These are phyloP conservation scores for Enoplosus armatus DNA, from an alignment of 2,797 vertebrate species.

Conservation along the genomic window DNA sequence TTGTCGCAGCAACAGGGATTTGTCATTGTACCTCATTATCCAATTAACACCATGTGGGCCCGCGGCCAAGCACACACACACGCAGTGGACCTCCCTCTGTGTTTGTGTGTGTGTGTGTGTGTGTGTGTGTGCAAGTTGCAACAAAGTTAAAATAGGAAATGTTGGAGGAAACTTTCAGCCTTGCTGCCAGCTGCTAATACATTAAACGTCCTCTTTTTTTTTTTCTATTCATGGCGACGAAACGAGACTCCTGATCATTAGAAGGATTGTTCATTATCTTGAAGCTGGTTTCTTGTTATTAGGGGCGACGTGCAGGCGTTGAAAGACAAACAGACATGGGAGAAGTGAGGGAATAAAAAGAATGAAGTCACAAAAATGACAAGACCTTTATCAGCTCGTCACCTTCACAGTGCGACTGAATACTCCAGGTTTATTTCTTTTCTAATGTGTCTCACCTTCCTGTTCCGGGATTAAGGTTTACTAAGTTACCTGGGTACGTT, in stretches of 20 bases:
- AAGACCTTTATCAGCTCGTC: constrained; percentile 65
- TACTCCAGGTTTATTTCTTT: not conserved
- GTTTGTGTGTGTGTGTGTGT: constrained; percentile 17
- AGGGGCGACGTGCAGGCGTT: not conserved
- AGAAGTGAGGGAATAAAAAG: constrained; percentile 79
- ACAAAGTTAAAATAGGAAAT: constrained; percentile 69
- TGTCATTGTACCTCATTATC: constrained; percentile 99
- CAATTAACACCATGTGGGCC: constrained; percentile 92
- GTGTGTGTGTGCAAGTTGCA: constrained; percentile 47
- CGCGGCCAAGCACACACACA: constrained; percentile 69
- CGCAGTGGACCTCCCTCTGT: constrained; percentile 21
- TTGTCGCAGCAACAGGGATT: constrained; percentile 98
- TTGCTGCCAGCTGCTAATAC: constrained; percentile 52
- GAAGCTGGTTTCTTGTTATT: constrained; percentile 21
- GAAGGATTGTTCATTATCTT: constrained; percentile 33
- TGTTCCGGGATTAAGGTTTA: not conserved
- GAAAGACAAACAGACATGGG: not conserved
- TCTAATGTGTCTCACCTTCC: not conserved
- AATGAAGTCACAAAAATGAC: constrained; percentile 91
- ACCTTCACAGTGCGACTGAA: not conserved
- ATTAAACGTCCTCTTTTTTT: constrained; percentile 30
- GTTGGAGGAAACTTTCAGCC: constrained; percentile 68
- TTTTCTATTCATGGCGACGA: constrained; percentile 29
- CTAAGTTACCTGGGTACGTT: not conserved
- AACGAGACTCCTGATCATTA: constrained; percentile 15